Percentiles rank a stretch among this genome's conserved stretches.
These are phyloP conservation scores for Phalacrocorax brasilianus DNA, from an alignment of 2,113 vertebrate genomes.

Conservation along the genomic window DNA sequence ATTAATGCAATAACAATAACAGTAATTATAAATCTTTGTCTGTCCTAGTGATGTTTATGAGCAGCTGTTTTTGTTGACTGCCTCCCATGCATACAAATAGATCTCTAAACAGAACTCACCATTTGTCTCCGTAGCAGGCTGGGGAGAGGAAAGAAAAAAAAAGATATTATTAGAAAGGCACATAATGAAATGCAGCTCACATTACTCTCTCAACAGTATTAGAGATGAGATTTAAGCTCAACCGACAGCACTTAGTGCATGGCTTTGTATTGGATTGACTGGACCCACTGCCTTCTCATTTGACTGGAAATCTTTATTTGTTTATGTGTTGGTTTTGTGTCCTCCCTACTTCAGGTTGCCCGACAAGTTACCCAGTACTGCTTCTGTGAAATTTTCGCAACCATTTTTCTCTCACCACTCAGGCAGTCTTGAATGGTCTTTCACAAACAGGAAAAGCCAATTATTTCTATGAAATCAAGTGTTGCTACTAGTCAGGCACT, in stretches of 20 bases:
- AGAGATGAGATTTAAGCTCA: neutral
- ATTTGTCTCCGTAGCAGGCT: constrained; percentile 68
- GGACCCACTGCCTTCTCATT: neutral
- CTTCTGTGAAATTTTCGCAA: neutral
- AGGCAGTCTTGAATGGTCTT: neutral
- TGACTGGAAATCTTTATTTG: neutral
- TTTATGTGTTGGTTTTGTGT: neutral
- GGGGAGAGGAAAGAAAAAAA: constrained; percentile 39
- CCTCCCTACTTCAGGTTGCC: neutral
- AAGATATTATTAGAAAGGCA: constrained; percentile 55
- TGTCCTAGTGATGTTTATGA: constrained; percentile 10
- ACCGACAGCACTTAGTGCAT: neutral
- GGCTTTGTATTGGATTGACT: neutral
- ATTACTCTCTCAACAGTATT: neutral
- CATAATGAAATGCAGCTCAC: neutral
- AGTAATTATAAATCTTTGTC: constrained; percentile 62
- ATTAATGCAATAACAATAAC: constrained; percentile 52
- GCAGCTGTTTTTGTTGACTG: constrained; percentile 48
- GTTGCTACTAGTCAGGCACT: neutral
- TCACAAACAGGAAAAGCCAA: neutral
- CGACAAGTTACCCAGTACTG: neutral
- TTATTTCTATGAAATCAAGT: neutral
- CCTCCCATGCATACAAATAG: constrained; percentile 34
- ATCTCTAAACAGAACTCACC: constrained; percentile 74
- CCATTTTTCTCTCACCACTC: neutral